Base-by-base conservation (phyloP, 2,113 vertebrate genomes). In the Limanda limanda region DNA sequence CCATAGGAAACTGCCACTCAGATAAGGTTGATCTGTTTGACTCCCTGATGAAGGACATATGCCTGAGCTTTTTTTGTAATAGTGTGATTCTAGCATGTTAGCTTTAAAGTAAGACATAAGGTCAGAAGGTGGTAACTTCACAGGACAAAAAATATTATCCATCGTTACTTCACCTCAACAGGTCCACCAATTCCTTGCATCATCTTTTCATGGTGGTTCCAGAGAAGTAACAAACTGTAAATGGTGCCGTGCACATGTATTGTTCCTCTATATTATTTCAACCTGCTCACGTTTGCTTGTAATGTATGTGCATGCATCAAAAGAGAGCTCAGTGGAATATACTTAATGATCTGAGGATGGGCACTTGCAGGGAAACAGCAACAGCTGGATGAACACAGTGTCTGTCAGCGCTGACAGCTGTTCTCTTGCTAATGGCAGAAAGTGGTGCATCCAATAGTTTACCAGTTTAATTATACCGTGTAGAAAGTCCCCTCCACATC, bases 381-480 rank as follows among this genome's bases (percentile, higher is more conserved):
- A 81, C 79, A 87, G 31, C 31, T 31, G 31, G 68, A 71, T 82
- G 68, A 75, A 68, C 57, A 72, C 72, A 58, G 54, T 40, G 62
- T 66, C 59, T 74, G 64, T 74, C 59, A 68, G 23, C 47, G 71
- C 64, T 64, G 64, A 84, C 79, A 85, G 82, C 70, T 85, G 74
- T 68, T 70, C 27, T 76, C 15, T 14, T n/a, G 42, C 45, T 60
- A 81, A 79, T 61, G 40, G 20, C 45, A 72, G 13, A 63, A 71
- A 74, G 67, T 71, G 23, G 37, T 61, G 61, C 61, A 51, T 62
- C 66, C 31, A 78, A 17, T 63, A 55, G 73, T 84, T 76, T 75
- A 70, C 15, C 40, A 55, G 17, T 51, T 66, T 69, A 42, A 61
- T 61, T 24, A 35, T 52, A 56, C 63, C 21, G n/a, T 20, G 47